These are phyloP conservation scores for Hydrotaea cyrtoneurina DNA, from an alignment of 2,888 invertebrate species.

Conservation along the genomic window DNA sequence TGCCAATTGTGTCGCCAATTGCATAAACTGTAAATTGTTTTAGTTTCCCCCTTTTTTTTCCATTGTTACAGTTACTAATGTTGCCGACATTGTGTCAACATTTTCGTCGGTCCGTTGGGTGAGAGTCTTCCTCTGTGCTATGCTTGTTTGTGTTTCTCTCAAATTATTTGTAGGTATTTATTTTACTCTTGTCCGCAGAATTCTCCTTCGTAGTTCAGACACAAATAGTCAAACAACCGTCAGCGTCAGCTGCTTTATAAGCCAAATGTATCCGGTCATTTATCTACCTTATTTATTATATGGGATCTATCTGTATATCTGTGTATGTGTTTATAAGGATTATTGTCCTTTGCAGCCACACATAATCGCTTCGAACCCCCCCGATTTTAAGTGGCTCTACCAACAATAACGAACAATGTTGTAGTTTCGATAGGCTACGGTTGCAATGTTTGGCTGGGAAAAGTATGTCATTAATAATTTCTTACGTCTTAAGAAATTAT, in stretches of 20 bases:
- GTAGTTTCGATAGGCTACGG: too few relatives aligned
- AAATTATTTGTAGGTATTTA: background rate
- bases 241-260: background rate
- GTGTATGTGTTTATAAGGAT: background rate
- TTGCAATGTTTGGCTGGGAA: too few relatives aligned
- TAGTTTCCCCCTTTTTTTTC: conserved; percentile 58
- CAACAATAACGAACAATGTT: too few relatives aligned
- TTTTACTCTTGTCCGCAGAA: conserved; percentile 1
- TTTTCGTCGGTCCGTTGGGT: background rate
- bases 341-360: background rate
- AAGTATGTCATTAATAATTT: too few relatives aligned
- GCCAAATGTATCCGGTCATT: conserved; percentile 32
- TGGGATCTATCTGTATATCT: too few relatives aligned
- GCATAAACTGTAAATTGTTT: conserved; percentile 78
- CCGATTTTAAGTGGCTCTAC: too few relatives aligned
- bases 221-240: conserved; percentile 42
- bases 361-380: background rate
- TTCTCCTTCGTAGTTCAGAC: background rate
- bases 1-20: conserved; percentile 77
- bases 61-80: conserved; percentile 3
- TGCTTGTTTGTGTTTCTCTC: background rate
- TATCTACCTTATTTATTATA: too few relatives aligned
- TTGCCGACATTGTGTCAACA: conserved; percentile 19
- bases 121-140: background rate
- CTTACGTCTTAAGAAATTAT: too few relatives aligned